A percentile compares a stretch with the other conserved stretches of the same genome.
These are phyloP conservation scores for Mungos mungo DNA, from an alignment of 2,113 vertebrate genomes.

Conservation along the genomic window DNA sequence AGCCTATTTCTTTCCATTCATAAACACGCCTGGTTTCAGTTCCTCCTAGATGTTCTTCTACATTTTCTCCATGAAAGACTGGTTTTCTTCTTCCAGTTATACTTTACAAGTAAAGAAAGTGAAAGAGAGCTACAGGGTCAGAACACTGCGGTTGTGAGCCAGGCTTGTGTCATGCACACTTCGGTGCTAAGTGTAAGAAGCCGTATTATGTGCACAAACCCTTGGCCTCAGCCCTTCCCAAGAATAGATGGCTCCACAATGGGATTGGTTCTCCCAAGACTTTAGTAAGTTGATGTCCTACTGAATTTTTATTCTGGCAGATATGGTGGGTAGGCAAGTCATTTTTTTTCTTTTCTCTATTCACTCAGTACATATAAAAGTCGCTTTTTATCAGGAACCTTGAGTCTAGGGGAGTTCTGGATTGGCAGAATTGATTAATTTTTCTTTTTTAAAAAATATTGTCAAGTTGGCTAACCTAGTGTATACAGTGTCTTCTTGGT, in stretches of 20 bases:
- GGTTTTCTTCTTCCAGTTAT: neutral
- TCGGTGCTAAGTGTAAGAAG: neutral
- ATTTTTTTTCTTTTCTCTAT: neutral
- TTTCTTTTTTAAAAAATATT: too few relatives aligned
- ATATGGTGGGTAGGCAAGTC: neutral
- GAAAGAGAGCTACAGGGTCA: neutral
- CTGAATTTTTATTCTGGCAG: neutral
- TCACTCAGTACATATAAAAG: neutral
- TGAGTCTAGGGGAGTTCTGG: neutral
- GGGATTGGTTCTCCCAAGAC: neutral
- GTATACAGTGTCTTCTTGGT: too few relatives aligned
- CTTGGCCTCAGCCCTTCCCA: neutral
- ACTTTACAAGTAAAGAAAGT: neutral
- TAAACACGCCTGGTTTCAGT: constrained; percentile 13
- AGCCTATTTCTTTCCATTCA: neutral
- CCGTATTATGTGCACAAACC: neutral
- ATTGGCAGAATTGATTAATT: neutral
- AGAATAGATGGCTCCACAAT: neutral
- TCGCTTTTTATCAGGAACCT: neutral
- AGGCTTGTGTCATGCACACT: neutral
- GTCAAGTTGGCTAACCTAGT: too few relatives aligned
- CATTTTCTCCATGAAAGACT: neutral
- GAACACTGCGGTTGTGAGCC: neutral
- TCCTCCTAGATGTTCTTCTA: neutral
- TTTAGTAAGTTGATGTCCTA: neutral